Percentiles rank a stretch among this genome's conserved stretches.
phyloP scores from a whole-genome alignment of 2,797 vertebrate genomes.

The Potorous gilbertii region DNA sequence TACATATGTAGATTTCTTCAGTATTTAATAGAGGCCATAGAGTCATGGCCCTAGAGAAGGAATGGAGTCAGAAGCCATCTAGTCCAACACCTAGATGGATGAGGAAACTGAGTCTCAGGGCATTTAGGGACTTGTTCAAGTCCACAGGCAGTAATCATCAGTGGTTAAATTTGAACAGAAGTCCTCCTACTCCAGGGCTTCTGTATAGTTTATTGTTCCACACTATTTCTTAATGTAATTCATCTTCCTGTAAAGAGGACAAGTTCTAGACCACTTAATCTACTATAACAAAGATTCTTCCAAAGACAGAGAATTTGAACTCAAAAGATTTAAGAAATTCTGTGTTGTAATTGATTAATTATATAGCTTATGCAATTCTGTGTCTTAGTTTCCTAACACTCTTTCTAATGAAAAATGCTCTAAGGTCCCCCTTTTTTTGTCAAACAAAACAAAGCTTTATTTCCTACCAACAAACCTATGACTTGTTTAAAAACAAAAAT shows the following conservation, averaged over 20 bases:
- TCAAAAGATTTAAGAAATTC: background rate
- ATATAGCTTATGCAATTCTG: background rate
- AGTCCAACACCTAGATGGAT: background rate
- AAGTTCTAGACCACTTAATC: background rate
- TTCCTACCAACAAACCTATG: constrained; percentile 9
- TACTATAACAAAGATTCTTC: background rate
- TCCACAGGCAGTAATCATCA: background rate
- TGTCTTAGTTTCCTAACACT: background rate
- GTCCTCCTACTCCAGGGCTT: background rate
- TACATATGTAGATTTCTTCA: background rate
- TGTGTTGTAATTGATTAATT: background rate
- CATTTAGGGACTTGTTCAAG: background rate
- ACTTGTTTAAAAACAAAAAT: background rate
- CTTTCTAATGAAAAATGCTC: constrained; percentile 30
- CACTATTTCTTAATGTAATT: background rate
- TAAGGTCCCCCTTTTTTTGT: background rate
- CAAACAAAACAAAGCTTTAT: background rate
- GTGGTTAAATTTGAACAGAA: background rate
- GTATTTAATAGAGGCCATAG: background rate
- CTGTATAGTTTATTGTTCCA: background rate
- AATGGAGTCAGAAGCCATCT: background rate
- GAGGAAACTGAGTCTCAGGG: background rate
- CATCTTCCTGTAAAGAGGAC: background rate
- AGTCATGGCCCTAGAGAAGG: background rate
- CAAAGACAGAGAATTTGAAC: background rate